Base-by-base conservation (phyloP, 1,140 invertebrate species). In the Metopolophium dirhodum region DNA sequence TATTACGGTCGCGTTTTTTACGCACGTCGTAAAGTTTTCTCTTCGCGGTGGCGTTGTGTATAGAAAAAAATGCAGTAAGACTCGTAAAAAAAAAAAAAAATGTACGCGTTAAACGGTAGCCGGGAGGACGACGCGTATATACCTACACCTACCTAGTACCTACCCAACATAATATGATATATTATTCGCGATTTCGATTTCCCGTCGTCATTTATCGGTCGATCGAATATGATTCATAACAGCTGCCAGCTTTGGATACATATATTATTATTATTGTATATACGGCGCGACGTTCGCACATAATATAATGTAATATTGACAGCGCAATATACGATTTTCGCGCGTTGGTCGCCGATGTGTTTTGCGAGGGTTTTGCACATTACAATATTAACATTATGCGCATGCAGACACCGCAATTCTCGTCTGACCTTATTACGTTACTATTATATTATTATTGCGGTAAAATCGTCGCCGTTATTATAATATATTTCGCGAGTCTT, bases 291-390 rank as follows among this genome's bases (percentile, higher is more conserved):
- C 51, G 35, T 89, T 88, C 30, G 47, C 86, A 7, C 30, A 30
- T 41, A 41, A 41, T 41, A 61, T 61, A 61, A 61, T 61, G 57
- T 30, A 30, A 61, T 61, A 61, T 88, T 22, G 11, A 88, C 47
- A 7, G 51, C 86, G 86, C 45, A 87, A 47, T 87, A 49, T 11
- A 54, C 49, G 57, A 41, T 61, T 57, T 35, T 35, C 35, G 88
- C 88, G 88, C 88, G 88, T 90, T 57, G 88, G 88, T 90, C 88
- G 88, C 37, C n/a, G 88, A 90, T 51, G 18, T 51, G n/a, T 61
- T 87, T 88, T 54, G 88, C 88, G 88, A 35, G 88, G 88, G 88
- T 90, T 90, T 88, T 11, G 86, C 86, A 20, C n/a, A n/a, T 47
- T 61, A 61, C 57, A 61, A 61, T 61, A 61, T 61, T 30, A 41